Evolutionary conservation across 2,888 invertebrate species (phyloP).

Genomic region (Pachydiplax longipennis): DNA sequence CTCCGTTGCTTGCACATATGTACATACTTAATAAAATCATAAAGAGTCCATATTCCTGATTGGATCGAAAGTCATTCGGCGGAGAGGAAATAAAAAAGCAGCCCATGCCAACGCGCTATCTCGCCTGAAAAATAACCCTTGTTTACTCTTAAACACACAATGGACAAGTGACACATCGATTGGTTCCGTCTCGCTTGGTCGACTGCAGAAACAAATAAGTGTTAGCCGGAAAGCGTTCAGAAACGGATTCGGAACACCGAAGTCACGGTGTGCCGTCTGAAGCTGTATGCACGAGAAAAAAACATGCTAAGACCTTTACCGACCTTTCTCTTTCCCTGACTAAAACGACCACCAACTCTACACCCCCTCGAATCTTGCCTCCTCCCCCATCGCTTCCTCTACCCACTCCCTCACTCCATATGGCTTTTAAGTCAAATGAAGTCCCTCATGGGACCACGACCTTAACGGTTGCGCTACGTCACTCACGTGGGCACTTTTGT

Average conservation of each 20-base stretch:
- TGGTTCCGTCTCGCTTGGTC: background rate
- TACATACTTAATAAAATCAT: too few relatives aligned
- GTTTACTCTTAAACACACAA: background rate
- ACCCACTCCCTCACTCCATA: background rate
- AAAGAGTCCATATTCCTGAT: background rate
- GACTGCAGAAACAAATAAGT: background rate
- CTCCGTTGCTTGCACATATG: too few relatives aligned
- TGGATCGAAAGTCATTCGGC: background rate
- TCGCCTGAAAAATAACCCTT: background rate
- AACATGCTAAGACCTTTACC: background rate
- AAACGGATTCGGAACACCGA: background rate
- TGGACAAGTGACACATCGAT: background rate
- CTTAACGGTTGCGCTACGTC: conserved; percentile 31
- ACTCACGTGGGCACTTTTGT: conserved; percentile 26
- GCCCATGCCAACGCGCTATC: background rate
- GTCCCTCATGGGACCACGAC: conserved; percentile 17
- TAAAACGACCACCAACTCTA: background rate
- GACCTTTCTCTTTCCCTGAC: background rate
- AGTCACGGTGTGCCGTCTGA: background rate
- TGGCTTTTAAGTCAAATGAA: conserved; percentile 41
- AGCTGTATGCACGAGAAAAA: background rate
- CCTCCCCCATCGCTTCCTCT: background rate
- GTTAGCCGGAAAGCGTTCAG: background rate
- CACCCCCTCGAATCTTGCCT: background rate
- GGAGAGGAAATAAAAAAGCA: background rate